A percentile compares a stretch with the other conserved stretches of the same genome.
phyloP scores from a whole-genome alignment of 2,113 vertebrate species.

The Psilopsiagon aymara region DNA sequence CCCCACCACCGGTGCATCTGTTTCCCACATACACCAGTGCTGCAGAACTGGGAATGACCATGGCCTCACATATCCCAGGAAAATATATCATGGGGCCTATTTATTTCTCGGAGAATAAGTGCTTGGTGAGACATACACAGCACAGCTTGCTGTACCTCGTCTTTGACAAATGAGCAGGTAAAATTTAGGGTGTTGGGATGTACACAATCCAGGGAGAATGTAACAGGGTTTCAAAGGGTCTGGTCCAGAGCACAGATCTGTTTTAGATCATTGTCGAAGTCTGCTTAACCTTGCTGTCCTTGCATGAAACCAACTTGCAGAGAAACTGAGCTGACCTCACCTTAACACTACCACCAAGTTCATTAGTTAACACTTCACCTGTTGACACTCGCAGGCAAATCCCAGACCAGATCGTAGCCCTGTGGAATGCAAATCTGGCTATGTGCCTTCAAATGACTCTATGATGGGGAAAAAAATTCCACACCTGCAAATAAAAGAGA shows the following conservation, averaged over 20 bases:
- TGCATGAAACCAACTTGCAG: background rate
- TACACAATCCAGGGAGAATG: background rate
- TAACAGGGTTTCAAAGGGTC: background rate
- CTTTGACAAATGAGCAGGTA: background rate
- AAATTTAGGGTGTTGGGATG: background rate
- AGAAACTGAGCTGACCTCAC: slow-evolving; percentile 53
- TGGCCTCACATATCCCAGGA: background rate
- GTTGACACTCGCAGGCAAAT: slow-evolving; percentile 67
- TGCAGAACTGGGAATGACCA: background rate
- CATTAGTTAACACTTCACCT: slow-evolving; percentile 65
- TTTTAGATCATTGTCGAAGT: background rate
- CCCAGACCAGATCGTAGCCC: slow-evolving; percentile 58
- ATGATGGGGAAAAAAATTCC: slow-evolving; percentile 1
- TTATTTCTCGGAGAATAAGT: background rate
- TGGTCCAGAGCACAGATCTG: background rate
- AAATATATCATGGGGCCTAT: background rate
- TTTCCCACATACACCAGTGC: background rate
- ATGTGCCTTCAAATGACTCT: slow-evolving; percentile 54
- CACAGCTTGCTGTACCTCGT: background rate
- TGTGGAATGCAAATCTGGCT: slow-evolving; percentile 66
- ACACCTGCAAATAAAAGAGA: slow-evolving; percentile 61
- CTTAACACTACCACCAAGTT: slow-evolving; percentile 50
- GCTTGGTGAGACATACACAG: background rate
- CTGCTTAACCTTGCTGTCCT: background rate
- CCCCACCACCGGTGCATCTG: background rate